Base-by-base conservation (phyloP, 1,140 invertebrate genomes). In the Phthorimaea operculella region DNA sequence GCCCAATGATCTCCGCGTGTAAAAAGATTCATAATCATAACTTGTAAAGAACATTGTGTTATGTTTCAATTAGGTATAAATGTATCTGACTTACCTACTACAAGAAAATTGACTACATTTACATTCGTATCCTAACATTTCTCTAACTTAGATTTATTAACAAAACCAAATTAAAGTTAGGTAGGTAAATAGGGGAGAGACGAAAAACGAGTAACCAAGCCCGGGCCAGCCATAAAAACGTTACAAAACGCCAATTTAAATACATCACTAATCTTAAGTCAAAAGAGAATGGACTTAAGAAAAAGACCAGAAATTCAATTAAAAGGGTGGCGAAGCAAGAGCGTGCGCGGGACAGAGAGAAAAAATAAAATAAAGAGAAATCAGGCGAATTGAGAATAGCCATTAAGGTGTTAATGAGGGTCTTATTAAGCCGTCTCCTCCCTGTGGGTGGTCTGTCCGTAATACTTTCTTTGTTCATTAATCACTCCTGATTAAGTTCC, bases 321-420 rank as follows among this genome's bases (percentile, higher is more conserved):
- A 81, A 75, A 72, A 60, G 70, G 72, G 75, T 58, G 72, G 28
- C 28, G 17, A 60, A 75, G 58, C 60, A 55, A 42, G 62, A 62
- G 58, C 49, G 42, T n/a, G 15, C 21, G 68, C 54, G 57, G 28
- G 60, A 73, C 57, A 33, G 64, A 63, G 72, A 75, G 59, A 64
- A 67, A 69, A 77, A 76, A 70, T 72, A 75, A 80, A 76, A 63
- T 76, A 64, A 63, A 74, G 70, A 73, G 68, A 69, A 77, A 78
- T 73, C 70, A 72, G 68, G 72, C 71, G 79, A 78, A 83, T 79
- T 81, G 75, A 77, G 77, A 83, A 83, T 79, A 74, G 72, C 76
- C 76, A 80, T 80, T 75, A 80, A 81, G 78, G 80, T 83, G 80
- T 80, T 81, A 83, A 83, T 83, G 74, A 81, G 78, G 70, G 75